Evolutionary conservation across 1,140 invertebrate genomes (phyloP).

Genomic region (Aricia agestis): DNA sequence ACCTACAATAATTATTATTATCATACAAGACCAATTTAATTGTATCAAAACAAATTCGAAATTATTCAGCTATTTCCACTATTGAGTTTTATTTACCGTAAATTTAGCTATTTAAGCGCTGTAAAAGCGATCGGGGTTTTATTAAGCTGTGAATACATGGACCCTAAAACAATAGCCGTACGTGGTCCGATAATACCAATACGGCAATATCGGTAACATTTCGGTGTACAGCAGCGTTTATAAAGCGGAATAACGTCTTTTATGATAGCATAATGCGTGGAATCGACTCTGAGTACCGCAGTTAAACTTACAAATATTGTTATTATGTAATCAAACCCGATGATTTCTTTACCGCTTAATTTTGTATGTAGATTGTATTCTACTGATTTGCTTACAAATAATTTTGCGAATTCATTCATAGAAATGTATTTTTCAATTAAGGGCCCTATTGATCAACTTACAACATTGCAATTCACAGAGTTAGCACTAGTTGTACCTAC

Average conservation of each 20-base stretch:
- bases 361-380: neutral
- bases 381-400: too few species aligned
- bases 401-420: too few species aligned
- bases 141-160: conserved; percentile 13
- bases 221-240: neutral
- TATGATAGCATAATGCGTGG: neutral
- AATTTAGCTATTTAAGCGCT: neutral
- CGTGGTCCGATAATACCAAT: neutral
- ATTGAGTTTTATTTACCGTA: too few species aligned
- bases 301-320: neutral
- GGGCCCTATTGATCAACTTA: too few species aligned
- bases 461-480: too few species aligned
- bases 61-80: too few species aligned
- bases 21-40: too few species aligned
- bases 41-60: too few species aligned
- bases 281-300: neutral
- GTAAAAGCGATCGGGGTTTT: neutral
- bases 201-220: neutral
- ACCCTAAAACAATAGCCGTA: neutral
- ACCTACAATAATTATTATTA: too few species aligned
- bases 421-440: too few species aligned
- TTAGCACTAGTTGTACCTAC: too few species aligned
- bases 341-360: neutral
- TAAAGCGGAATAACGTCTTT: neutral
- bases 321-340: neutral